Percentiles rank a stretch among this genome's conserved stretches.
Conservation (phyloP, 2,797 vertebrate genomes). For the Adelosebastes latens region DNA sequence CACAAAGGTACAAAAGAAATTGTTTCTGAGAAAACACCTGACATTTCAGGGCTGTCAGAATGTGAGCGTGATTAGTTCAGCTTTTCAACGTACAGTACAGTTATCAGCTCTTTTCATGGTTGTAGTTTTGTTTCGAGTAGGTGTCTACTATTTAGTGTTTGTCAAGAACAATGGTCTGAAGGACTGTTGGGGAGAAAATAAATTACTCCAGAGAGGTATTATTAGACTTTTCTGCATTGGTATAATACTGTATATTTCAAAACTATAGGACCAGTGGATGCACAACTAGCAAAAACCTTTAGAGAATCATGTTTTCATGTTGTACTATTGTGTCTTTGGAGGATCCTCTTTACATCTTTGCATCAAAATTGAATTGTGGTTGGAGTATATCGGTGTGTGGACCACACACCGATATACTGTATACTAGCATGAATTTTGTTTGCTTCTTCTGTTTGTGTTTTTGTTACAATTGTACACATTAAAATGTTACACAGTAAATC, state of each 20-base stretch:
- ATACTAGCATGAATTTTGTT: too few species aligned
- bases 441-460: not conserved
- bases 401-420: not conserved
- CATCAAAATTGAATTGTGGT: not conserved
- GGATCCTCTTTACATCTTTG: not conserved
- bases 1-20: slow-evolving; percentile 42
- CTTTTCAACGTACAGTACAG: not conserved
- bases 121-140: slow-evolving; percentile 3
- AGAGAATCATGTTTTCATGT: not conserved
- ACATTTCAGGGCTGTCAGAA: slow-evolving; percentile 28
- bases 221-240: not conserved
- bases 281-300: not conserved
- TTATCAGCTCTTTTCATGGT: not conserved
- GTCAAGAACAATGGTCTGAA: not conserved
- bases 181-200: not conserved
- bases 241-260: not conserved
- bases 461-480: not conserved
- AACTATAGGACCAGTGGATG: not conserved
- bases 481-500: not conserved
- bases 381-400: not conserved
- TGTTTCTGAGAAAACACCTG: not conserved
- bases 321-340: not conserved
- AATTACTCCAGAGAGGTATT: not conserved
- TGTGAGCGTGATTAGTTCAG: slow-evolving; percentile 24
- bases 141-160: not conserved